Conservation (phyloP, 1,140 invertebrate genomes). For the Luehdorfia chinensis region DNA sequence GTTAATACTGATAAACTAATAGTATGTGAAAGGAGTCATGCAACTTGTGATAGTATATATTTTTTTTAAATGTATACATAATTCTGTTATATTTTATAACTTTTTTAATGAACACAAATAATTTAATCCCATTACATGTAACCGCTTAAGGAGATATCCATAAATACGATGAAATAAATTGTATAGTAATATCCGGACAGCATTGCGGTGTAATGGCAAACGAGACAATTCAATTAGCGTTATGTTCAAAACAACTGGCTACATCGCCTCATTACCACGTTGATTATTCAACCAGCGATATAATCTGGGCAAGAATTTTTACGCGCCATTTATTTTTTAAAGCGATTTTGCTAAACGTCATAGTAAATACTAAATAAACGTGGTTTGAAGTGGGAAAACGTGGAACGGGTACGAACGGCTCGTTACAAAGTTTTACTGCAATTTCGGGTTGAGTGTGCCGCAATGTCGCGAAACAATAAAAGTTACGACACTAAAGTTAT, state of each 20-base stretch:
- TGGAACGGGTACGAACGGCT: too few species aligned
- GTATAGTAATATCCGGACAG: constrained; percentile 5
- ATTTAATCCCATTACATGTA: too few species aligned
- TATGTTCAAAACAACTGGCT: constrained; percentile 18
- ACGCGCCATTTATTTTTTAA: background rate
- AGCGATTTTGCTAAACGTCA: background rate
- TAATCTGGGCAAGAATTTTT: constrained; percentile 4
- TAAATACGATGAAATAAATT: too few species aligned
- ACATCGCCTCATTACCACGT: constrained; percentile 23
- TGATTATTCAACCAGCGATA: constrained; percentile 1
- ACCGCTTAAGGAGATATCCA: too few species aligned
- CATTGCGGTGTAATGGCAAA: constrained; percentile 1
- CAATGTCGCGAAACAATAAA: background rate
- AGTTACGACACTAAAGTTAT: too few species aligned
- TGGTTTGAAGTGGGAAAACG: too few species aligned
- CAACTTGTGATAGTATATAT: too few species aligned
- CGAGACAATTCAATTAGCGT: constrained; percentile 27
- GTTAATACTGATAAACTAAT: too few species aligned
- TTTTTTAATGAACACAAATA: too few species aligned
- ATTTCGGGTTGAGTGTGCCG: background rate
- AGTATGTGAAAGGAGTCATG: too few species aligned
- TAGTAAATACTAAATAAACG: background rate
- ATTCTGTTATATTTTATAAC: too few species aligned
- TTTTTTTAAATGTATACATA: too few species aligned
- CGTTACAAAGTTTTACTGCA: background rate